phyloP scores from a whole-genome alignment of 2,113 vertebrate species.

The Cisticola juncidis region DNA sequence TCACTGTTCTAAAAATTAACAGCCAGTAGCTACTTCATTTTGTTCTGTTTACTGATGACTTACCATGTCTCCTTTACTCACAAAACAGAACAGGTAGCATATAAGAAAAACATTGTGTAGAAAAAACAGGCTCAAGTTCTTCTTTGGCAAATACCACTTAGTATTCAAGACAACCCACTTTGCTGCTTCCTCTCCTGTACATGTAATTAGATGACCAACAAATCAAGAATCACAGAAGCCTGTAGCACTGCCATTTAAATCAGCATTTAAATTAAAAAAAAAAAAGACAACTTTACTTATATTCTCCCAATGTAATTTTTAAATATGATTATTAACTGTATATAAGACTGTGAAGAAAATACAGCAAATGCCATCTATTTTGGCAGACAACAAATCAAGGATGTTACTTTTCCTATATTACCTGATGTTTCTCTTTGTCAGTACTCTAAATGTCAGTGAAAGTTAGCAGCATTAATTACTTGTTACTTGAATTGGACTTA shows the following conservation, averaged over 20 bases:
- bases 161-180: not conserved
- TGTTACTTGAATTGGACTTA: not conserved
- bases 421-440: not conserved
- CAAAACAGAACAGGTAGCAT: not conserved
- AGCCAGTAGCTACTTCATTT: not conserved
- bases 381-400: not conserved
- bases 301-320: not conserved
- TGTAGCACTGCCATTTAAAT: not conserved
- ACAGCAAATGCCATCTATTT: not conserved
- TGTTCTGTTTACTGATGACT: not conserved
- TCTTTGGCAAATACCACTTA: not conserved
- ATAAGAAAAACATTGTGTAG: not conserved
- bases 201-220: not conserved
- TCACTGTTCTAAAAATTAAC: not conserved
- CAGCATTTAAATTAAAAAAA: not conserved
- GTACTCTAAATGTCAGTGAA: not conserved
- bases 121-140: not conserved
- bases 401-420: not conserved
- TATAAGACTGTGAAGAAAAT: not conserved
- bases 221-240: not conserved
- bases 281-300: not conserved
- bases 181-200: not conserved
- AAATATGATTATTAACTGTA: not conserved
- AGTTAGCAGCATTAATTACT: not conserved
- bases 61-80: not conserved